phyloP scores from a whole-genome alignment of 2,797 vertebrate species.

The Rhincodon typus region DNA sequence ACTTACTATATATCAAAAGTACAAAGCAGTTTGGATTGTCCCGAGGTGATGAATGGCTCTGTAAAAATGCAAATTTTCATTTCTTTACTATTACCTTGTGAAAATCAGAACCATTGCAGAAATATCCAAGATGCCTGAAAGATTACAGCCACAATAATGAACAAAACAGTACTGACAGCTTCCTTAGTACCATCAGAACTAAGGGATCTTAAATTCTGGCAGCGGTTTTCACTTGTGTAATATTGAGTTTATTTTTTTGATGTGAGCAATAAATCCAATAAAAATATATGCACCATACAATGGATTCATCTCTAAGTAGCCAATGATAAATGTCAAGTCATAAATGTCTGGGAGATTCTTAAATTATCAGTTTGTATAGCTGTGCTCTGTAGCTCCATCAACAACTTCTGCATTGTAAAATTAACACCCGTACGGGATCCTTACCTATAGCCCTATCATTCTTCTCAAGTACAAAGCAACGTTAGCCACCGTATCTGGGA shows the following conservation, averaged over 20 bases:
- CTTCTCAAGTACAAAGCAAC: not conserved
- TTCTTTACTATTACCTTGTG: not conserved
- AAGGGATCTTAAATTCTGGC: slow-evolving; percentile 17
- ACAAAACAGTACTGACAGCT: not conserved
- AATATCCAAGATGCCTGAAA: slow-evolving; percentile 1
- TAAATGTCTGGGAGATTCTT: not conserved
- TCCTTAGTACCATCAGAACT: not conserved
- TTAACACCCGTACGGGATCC: not conserved
- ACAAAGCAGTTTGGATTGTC: not conserved
- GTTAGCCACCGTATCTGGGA: too few relatives aligned
- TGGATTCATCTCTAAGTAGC: slow-evolving; percentile 1
- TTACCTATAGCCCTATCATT: not conserved
- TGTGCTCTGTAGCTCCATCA: not conserved
- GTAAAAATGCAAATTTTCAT: not conserved
- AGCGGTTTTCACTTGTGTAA: not conserved
- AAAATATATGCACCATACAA: not conserved
- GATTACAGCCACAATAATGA: not conserved
- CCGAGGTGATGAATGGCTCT: too few relatives aligned
- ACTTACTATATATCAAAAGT: not conserved
- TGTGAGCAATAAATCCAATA: not conserved
- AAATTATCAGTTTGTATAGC: not conserved
- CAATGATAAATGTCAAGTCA: slow-evolving; percentile 11
- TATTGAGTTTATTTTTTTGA: not conserved
- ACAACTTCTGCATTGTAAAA: not conserved
- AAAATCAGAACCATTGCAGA: not conserved